Evolutionary conservation across 2,888 invertebrate species (phyloP), one percentile per base, ranked within the genome.

Genomic region (Teleiodes luculella): DNA sequence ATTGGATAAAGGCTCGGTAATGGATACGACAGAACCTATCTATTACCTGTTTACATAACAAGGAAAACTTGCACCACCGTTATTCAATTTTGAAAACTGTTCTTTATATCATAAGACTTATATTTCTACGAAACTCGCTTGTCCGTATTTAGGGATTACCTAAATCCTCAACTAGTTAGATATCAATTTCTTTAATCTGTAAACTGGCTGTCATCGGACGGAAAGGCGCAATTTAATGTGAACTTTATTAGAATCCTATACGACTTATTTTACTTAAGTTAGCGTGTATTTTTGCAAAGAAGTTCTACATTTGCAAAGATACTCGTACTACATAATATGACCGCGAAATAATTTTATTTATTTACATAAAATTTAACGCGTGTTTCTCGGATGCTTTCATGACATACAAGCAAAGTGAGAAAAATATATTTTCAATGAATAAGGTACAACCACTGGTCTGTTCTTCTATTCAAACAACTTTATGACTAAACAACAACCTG

Each of bases 101-200:
- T 8, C 33, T 33, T 33, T 33, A 3, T 6, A 33, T 8, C 3
- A 41, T 41, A 41, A 18, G 16, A 20, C 3, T 10, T 10, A 14
- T 20, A 20, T 20, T 41, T 14, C 7, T 20, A 41, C 10, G 20
- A 41, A 41, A 20, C 11, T 8, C 20, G 7, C 41, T 3, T 49
- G 54, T 60, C 66, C 62, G 70, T 67, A 59, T 60, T 53, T 47
- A 37, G 43, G 59, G 65, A 66, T 67, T 70, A 70, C 54, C 59
- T 41, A 53, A 65, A 66, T 61, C 64, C 58, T 46, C 51, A 59
- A 53, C 54, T 41, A 20, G 58, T 60, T 59, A 57, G 49, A 37
- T 61, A 64, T 64, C 61, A 59, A 59, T 43, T 20, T 36, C 51
- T 48, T 51, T 59, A 58, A 63, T 65, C 61, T 59, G 54, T 6